phyloP scores from a whole-genome alignment of 2,888 invertebrate species.

The Amiota mariae region DNA sequence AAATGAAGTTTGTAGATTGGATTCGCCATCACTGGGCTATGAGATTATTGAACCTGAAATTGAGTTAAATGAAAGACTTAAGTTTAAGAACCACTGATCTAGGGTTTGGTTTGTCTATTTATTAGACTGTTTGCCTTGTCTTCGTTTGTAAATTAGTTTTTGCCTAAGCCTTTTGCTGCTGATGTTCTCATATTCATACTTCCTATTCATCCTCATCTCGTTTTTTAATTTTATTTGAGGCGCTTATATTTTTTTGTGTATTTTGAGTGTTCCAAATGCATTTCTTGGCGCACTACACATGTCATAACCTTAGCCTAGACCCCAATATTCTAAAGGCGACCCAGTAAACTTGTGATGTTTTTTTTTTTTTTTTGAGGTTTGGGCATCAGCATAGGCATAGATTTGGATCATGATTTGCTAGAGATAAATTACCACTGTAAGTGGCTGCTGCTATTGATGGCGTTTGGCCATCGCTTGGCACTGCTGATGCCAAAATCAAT shows the following conservation, averaged over 20 bases:
- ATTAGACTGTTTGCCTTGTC: not conserved
- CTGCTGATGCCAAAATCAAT: constrained; percentile 60
- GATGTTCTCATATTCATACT: not conserved
- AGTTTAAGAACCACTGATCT: too few species aligned
- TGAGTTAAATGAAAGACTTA: too few species aligned
- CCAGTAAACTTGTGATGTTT: constrained; percentile 17
- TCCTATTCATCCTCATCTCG: too few species aligned
- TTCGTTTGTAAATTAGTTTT: constrained; percentile 20
- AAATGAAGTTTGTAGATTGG: too few species aligned
- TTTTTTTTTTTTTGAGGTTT: too few species aligned
- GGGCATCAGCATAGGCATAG: not conserved
- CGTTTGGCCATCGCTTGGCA: constrained; percentile 21
- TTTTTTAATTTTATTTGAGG: not conserved
- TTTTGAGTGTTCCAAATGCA: not conserved
- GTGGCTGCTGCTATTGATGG: not conserved
- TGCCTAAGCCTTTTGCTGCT: not conserved
- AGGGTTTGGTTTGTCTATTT: too few species aligned
- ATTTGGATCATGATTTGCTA: not conserved
- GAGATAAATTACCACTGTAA: not conserved
- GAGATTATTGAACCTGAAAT: too few species aligned
- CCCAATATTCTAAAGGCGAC: constrained; percentile 39
- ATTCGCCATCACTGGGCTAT: too few species aligned
- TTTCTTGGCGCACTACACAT: constrained; percentile 42
- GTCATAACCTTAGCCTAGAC: constrained; percentile 66
- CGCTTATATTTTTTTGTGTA: constrained; percentile 34